These are phyloP conservation scores for Chloroceryle aenea DNA, from an alignment of 2,113 vertebrate species.

Conservation along the genomic window DNA sequence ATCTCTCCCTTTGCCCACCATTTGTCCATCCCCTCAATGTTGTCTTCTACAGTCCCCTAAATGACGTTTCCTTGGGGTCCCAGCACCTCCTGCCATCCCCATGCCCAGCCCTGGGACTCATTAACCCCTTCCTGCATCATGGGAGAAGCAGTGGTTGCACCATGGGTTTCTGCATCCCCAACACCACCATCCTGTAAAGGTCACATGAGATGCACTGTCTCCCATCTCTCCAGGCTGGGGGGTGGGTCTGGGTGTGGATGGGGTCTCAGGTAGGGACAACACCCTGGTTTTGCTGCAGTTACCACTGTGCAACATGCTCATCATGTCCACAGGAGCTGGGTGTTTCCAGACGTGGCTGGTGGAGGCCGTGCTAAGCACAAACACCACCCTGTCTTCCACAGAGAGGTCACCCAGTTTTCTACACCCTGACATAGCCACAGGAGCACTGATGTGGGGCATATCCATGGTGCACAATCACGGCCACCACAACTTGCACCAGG, in stretches of 20 bases:
- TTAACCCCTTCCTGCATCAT: background rate
- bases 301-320: background rate
- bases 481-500: background rate
- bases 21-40: background rate
- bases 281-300: background rate
- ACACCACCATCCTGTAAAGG: background rate
- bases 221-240: background rate
- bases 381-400: background rate
- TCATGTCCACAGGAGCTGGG: background rate
- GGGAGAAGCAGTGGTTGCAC: background rate
- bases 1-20: background rate
- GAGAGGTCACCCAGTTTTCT: background rate
- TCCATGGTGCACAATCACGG: fast-evolving
- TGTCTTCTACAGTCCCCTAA: background rate
- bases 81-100: background rate
- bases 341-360: background rate
- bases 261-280: background rate
- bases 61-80: background rate
- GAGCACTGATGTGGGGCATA: background rate
- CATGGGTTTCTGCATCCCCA: background rate
- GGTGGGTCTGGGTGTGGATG: background rate
- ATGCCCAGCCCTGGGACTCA: background rate
- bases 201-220: background rate
- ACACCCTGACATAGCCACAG: background rate
- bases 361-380: background rate